Percentiles rank a stretch among this genome's conserved stretches.
Conservation (phyloP, 2,113 vertebrate species). For the Panthera leo region DNA sequence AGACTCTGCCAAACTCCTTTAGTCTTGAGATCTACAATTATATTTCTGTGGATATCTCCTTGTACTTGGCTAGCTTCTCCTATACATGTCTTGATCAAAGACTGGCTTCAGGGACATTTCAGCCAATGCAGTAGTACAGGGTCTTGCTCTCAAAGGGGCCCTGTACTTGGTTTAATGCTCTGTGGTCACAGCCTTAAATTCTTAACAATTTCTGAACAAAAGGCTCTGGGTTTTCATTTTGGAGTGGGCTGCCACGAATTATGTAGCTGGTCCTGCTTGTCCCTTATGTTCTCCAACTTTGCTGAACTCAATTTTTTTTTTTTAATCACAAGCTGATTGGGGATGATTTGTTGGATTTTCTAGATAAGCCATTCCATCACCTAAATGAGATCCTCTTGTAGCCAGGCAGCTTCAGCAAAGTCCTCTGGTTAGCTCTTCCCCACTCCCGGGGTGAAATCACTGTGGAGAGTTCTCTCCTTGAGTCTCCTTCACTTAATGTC, state of each 20-base stretch:
- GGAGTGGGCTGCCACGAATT: background rate
- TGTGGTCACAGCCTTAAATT: background rate
- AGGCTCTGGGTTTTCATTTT: background rate
- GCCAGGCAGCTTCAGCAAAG: background rate
- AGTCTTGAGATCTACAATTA: background rate
- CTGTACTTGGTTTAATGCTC: background rate
- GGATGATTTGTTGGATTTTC: constrained; percentile 10
- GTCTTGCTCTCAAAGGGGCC: background rate
- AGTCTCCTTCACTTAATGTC: constrained; percentile 6
- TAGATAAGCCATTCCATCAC: background rate
- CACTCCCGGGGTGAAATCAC: background rate
- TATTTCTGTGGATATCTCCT: background rate
- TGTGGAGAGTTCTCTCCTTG: background rate
- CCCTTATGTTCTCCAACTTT: background rate
- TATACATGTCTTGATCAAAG: background rate
- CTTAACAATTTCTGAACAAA: background rate
- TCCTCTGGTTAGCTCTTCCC: background rate
- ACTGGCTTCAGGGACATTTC: background rate
- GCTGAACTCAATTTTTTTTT: background rate
- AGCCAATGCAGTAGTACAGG: background rate
- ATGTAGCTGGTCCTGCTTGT: background rate
- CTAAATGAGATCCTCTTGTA: background rate
- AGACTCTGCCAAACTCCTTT: background rate
- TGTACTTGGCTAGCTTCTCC: background rate
- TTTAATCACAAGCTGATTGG: background rate